Evolutionary conservation across 2,888 invertebrate genomes (phyloP), one percentile per base, ranked within the genome.

Genomic region (Microchrysa polita): DNA sequence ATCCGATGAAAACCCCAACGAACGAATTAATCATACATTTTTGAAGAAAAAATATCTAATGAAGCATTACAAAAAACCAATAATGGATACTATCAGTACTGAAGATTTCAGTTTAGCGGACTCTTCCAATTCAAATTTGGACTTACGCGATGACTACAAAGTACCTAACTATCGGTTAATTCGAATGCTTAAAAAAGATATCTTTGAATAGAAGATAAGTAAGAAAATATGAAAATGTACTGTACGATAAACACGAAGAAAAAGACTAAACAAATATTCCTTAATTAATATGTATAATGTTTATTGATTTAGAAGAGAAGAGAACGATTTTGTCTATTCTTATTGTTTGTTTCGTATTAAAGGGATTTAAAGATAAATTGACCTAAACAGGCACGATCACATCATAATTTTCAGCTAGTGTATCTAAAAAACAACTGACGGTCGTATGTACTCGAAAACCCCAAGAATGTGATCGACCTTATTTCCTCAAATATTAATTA

Each of bases 1-100:
- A 16, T 69, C 69, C 42, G 55, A 69, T 18, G 69, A 69, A 40
- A 69, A 40, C 14, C 55, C 42, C 14, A 69, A 69, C 40, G 27
- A 2, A 34, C 53, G 55, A 9, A 55, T 57, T 7, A 57, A 20
- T 40, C 69, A 16, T 12, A n/a, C 22, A 16, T 55, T 52, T 12
- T 57, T 57, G 20, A 69, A 69, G 20, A 55, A 55, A 12, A 55
- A 55, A 57, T 57, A 40, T 40, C 55, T 18, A 5, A 7, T 69
- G 40, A 69, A 18, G 12, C 34, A 40, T 20, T 69, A 57, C 40
- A 40, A 63, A 2, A 55, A 20, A 12, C 14, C 44, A 0, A 12
- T n/a, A 7, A 69, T 57, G 2, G 69, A 69, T 22, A 42, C 57
- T 1, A 18, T 14, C 2, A 69, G 69, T 40, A 34, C 27, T 23